Conservation (phyloP, 2,888 invertebrate genomes). For the Idaea aversata region DNA sequence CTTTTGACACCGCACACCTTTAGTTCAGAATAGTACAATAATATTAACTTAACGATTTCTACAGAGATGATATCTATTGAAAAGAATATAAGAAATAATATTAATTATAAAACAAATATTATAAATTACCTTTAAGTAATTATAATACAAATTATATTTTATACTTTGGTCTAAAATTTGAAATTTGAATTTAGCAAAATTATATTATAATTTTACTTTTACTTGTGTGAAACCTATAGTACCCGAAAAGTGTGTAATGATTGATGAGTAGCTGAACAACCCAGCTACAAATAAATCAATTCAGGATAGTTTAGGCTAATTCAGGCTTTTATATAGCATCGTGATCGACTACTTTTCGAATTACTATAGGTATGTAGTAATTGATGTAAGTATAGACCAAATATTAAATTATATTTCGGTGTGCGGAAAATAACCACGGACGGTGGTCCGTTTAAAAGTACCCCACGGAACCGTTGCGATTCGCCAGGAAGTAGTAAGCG, state of each 20-base stretch:
- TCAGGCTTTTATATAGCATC: not conserved
- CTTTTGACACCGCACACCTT: not conserved
- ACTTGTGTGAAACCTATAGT: not conserved
- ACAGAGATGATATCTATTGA: not conserved
- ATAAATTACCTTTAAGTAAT: not conserved
- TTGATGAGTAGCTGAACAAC: not conserved
- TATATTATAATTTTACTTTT: not conserved
- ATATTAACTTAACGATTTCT: not conserved
- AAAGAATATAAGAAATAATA: not conserved
- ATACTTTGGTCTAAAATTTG: not conserved
- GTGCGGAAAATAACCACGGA: constrained; percentile 19
- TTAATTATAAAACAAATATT: not conserved
- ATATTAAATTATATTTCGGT: not conserved
- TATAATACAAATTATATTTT: not conserved
- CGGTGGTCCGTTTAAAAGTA: constrained; percentile 54
- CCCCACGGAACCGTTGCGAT: constrained; percentile 65
- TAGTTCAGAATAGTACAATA: not conserved
- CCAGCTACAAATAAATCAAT: not conserved
- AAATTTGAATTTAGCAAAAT: not conserved
- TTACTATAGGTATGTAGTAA: constrained; percentile 6
- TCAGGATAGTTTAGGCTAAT: not conserved
- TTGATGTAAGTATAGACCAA: not conserved
- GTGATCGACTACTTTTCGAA: not conserved
- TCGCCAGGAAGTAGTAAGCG: constrained; percentile 71
- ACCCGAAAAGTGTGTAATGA: not conserved